Evolutionary conservation across 2,113 vertebrate genomes (phyloP).

Genomic region (Phoxinus phoxinus): DNA sequence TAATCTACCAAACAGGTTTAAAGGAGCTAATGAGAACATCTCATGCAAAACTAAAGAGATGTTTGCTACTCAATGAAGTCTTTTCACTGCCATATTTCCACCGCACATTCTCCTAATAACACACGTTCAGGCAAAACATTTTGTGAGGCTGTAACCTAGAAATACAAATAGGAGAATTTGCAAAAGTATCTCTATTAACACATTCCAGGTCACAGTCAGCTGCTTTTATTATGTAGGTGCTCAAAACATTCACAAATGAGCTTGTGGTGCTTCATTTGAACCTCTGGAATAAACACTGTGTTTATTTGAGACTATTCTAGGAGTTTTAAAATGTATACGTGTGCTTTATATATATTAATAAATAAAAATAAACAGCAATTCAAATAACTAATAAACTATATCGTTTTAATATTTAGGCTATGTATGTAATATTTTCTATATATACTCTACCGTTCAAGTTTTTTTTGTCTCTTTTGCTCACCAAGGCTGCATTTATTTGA

Average conservation of each 20-base stretch:
- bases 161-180: constrained; percentile 47
- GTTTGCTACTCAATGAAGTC: constrained; percentile 45
- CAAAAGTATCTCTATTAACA: constrained; percentile 43
- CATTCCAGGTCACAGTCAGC: constrained; percentile 45
- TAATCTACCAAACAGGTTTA: constrained; percentile 60
- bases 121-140: constrained; percentile 37
- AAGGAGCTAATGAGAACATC: constrained; percentile 61
- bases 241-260: constrained; percentile 37
- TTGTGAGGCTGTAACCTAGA: constrained; percentile 50
- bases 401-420: background rate
- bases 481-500: too few relatives aligned
- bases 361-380: background rate
- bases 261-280: constrained; percentile 4
- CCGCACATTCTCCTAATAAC: constrained; percentile 40
- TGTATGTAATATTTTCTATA: too few relatives aligned
- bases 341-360: background rate
- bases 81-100: constrained; percentile 52
- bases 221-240: constrained; percentile 48
- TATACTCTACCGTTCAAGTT: too few relatives aligned
- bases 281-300: constrained; percentile 36
- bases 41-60: constrained; percentile 63
- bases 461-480: too few relatives aligned
- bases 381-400: background rate
- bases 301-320: constrained; percentile 46
- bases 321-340: constrained; percentile 23